Conservation (phyloP, 2,888 invertebrate species). For the Agriopis marginaria region DNA sequence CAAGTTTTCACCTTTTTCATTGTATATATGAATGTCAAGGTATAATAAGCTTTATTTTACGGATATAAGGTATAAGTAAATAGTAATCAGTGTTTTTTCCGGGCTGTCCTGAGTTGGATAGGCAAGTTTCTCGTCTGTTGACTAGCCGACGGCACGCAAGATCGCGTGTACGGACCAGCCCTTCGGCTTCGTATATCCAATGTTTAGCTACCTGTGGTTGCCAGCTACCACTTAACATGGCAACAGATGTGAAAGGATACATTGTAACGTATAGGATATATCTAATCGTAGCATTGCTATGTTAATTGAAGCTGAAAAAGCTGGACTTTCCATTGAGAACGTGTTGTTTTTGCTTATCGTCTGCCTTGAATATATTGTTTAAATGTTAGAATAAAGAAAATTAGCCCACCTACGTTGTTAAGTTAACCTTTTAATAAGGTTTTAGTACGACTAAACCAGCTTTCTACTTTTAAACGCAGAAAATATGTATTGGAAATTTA, state of each 20-base stretch:
- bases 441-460: too few species aligned
- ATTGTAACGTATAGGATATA: constrained; percentile 45
- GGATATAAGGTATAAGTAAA: constrained; percentile 53
- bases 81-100: constrained; percentile 63
- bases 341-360: background rate
- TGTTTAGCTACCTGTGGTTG: constrained; percentile 58
- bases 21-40: constrained; percentile 12
- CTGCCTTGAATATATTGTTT: background rate
- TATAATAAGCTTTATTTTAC: constrained; percentile 49
- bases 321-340: constrained; percentile 5
- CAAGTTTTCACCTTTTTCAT: constrained; percentile 9
- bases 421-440: too few species aligned
- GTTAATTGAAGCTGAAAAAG: constrained; percentile 4
- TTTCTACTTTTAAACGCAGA: background rate
- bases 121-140: constrained; percentile 58
- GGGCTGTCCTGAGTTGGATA: constrained; percentile 63
- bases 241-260: constrained; percentile 50
- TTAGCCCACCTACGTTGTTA: background rate
- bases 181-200: constrained; percentile 48
- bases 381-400: background rate
- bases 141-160: constrained; percentile 78
- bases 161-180: constrained; percentile 69
- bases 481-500: background rate
- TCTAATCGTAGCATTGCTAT: constrained; percentile 11
- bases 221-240: constrained; percentile 48